Evolutionary conservation across 2,797 vertebrate species (phyloP).

Genomic region (Ataeniobius toweri): DNA sequence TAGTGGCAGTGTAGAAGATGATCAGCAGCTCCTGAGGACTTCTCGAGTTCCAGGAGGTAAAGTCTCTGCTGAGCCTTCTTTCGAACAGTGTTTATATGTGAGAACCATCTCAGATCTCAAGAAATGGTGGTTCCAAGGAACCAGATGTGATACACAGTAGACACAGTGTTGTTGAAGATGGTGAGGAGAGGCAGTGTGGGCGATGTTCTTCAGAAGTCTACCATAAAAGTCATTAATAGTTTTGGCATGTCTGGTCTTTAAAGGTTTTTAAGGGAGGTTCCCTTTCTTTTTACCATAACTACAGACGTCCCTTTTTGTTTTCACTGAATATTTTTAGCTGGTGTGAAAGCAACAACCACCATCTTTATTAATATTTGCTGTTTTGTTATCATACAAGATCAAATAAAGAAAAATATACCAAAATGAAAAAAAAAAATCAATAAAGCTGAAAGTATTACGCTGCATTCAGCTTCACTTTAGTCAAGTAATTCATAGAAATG

Average conservation of each 20-base stretch:
- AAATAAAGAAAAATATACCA: not conserved
- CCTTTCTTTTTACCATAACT: not conserved
- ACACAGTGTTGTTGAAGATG: too few relatives aligned
- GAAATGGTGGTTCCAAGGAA: too few relatives aligned
- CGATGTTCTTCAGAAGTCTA: too few relatives aligned
- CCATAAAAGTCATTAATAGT: not conserved
- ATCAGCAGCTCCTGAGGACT: too few relatives aligned
- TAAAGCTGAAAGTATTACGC: not conserved
- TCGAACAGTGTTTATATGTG: too few relatives aligned
- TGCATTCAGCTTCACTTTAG: not conserved
- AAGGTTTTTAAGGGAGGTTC: not conserved
- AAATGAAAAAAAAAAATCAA: not conserved
- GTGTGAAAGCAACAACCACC: not conserved
- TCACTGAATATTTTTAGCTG: not conserved
- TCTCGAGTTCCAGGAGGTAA: too few relatives aligned
- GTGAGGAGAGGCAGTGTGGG: too few relatives aligned
- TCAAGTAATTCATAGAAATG: constrained; percentile 2
- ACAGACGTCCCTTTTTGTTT: too few relatives aligned
- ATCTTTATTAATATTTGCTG: not conserved
- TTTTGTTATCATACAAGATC: not conserved
- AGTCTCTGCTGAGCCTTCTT: too few relatives aligned
- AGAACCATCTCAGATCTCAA: too few relatives aligned
- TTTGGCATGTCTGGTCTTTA: not conserved
- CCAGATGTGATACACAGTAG: too few relatives aligned
- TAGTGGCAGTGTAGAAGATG: too few relatives aligned